phyloP scores from a whole-genome alignment of 35 echinoderm and acorn worm genomes.

The Ophiothrix spiculata region DNA sequence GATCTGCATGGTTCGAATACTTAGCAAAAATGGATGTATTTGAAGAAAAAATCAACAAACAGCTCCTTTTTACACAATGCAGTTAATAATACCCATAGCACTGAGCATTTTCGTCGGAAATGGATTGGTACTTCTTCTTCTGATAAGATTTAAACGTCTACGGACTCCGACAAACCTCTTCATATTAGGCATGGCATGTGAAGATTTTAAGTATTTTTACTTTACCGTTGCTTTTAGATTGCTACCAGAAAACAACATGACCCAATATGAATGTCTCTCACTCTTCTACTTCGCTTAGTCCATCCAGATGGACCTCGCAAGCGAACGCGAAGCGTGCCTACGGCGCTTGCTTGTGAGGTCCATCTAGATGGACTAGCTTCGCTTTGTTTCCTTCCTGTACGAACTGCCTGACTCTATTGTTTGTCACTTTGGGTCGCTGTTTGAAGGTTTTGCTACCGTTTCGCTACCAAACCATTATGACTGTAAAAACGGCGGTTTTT shows the following conservation, averaged over 20 bases:
- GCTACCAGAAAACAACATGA: neutral
- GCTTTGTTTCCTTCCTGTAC: neutral
- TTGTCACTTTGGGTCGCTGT: neutral
- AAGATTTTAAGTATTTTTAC: neutral
- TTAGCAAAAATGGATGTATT: too few relatives aligned
- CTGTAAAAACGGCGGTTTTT: neutral
- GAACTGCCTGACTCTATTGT: neutral
- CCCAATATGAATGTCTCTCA: neutral
- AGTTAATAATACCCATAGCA: too few relatives aligned
- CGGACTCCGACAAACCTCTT: neutral
- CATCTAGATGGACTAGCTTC: too few relatives aligned
- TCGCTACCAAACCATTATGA: neutral
- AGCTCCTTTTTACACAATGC: too few relatives aligned
- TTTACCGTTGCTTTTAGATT: neutral
- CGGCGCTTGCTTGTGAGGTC: too few relatives aligned
- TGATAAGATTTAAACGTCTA: neutral
- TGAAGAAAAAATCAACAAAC: too few relatives aligned
- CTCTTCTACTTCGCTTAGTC: too few relatives aligned
- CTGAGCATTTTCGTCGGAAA: neutral
- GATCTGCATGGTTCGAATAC: too few relatives aligned
- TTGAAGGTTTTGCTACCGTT: neutral
- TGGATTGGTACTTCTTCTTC: neutral
- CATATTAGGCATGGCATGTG: neutral
- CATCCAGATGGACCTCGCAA: too few relatives aligned
- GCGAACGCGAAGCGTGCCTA: too few relatives aligned